A percentile compares a stretch with the other conserved stretches of the same genome.
Evolutionary conservation across 2,888 invertebrate genomes (phyloP).

Genomic region (Lapara coniferarum): DNA sequence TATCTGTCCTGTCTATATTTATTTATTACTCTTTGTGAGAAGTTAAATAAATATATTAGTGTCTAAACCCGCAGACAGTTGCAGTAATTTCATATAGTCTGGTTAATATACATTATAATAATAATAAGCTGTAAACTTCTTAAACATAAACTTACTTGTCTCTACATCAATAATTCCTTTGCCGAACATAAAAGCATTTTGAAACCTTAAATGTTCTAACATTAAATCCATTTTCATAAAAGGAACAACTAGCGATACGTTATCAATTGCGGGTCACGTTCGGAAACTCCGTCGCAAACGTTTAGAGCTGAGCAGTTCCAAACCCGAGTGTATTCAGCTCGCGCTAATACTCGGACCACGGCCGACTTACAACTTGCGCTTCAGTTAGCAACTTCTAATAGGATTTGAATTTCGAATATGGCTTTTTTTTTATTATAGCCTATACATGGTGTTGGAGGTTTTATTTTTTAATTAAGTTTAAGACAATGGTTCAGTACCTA

Average conservation of each 20-base stretch:
- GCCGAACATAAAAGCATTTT: neutral
- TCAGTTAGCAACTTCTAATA: conserved; percentile 13
- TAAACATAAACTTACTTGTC: too few relatives aligned
- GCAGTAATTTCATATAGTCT: too few relatives aligned
- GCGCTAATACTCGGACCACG: conserved; percentile 49
- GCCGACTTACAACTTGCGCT: conserved; percentile 14
- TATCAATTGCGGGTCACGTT: conserved; percentile 63
- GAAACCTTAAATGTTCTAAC: neutral
- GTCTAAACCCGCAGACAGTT: too few relatives aligned
- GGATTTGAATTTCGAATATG: conserved; percentile 18
- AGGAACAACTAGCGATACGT: conserved; percentile 29
- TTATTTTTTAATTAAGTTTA: too few relatives aligned
- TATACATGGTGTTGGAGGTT: too few relatives aligned
- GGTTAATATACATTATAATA: too few relatives aligned
- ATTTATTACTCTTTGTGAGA: too few relatives aligned
- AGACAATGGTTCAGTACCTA: neutral
- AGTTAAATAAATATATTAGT: too few relatives aligned
- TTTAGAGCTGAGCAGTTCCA: conserved; percentile 61
- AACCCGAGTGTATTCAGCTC: conserved; percentile 68
- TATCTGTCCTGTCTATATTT: too few relatives aligned
- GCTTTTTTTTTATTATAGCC: neutral
- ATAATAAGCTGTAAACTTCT: too few relatives aligned
- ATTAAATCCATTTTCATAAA: conserved; percentile 1
- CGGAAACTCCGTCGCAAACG: conserved; percentile 64
- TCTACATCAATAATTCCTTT: neutral